Percentiles rank a stretch among this genome's conserved stretches.
Conservation (phyloP, 2,888 invertebrate species). For the Bellardia pandia region DNA sequence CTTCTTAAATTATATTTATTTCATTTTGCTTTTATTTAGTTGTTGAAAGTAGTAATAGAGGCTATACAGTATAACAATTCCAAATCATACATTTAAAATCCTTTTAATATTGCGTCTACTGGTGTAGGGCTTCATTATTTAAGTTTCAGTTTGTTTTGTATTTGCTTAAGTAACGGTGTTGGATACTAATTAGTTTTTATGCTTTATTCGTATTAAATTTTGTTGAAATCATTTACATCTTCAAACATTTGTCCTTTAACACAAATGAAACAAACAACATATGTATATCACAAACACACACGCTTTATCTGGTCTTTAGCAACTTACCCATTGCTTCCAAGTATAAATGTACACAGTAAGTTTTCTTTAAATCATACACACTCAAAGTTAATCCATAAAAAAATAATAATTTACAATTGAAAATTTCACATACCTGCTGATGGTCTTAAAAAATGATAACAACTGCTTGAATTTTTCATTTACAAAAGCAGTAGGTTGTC, state of each 20-base stretch:
- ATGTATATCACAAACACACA: conserved; percentile 52
- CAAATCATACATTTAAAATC: too few relatives aligned
- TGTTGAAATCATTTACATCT: conserved; percentile 56
- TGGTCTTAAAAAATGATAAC: too few relatives aligned
- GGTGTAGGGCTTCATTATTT: neutral
- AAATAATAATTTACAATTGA: too few relatives aligned
- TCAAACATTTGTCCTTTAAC: conserved; percentile 47
- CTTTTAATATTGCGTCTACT: too few relatives aligned
- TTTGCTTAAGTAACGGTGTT: conserved; percentile 53
- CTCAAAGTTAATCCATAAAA: neutral
- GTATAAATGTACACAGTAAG: conserved; percentile 88
- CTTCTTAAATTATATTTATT: too few relatives aligned
- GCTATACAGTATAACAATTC: too few relatives aligned
- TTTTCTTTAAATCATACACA: conserved; percentile 78
- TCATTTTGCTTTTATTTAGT: too few relatives aligned
- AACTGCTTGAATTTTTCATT: too few relatives aligned
- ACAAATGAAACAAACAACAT: conserved; percentile 49
- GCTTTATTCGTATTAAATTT: conserved; percentile 67
- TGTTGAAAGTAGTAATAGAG: too few relatives aligned
- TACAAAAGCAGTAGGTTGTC: too few relatives aligned
- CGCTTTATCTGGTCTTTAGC: conserved; percentile 71
- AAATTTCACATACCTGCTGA: neutral
- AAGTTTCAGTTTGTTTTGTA: conserved; percentile 8
- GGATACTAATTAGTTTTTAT: conserved; percentile 68
- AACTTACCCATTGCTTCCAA: conserved; percentile 87